A percentile compares a stretch with the other conserved stretches of the same genome.
phyloP scores from a whole-genome alignment of 2,113 vertebrate genomes.

The Lampris megalopsis region DNA sequence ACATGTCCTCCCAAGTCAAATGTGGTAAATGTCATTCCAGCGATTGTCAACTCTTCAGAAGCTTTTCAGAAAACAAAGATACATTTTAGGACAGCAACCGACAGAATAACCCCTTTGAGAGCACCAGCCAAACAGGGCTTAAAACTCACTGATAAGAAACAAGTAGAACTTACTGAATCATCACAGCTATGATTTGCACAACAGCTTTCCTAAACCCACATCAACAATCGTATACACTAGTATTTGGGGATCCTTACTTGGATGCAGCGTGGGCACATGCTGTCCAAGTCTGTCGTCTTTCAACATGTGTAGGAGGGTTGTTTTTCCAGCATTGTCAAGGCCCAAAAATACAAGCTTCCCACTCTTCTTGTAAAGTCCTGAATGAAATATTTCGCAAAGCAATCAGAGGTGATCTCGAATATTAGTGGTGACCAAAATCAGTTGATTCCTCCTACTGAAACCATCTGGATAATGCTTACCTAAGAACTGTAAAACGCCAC shows the following conservation, averaged over 20 bases:
- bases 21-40: slow-evolving; percentile 97
- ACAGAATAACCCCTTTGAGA: not conserved
- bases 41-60: slow-evolving; percentile 96
- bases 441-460: not conserved
- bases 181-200: too few relatives aligned
- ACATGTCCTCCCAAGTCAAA: slow-evolving; percentile 96
- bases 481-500: slow-evolving; percentile 93
- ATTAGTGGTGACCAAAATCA: not conserved
- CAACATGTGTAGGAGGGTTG: slow-evolving; percentile 96
- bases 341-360: slow-evolving; percentile 97
- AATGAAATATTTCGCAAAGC: not conserved
- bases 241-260: slow-evolving; percentile 83
- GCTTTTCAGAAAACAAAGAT: slow-evolving; percentile 75
- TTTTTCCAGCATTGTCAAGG: slow-evolving; percentile 97
- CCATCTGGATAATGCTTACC: slow-evolving; percentile 78
- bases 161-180: too few relatives aligned
- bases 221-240: not conserved
- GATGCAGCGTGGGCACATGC: slow-evolving; percentile 95
- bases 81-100: not conserved
- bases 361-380: slow-evolving; percentile 95
- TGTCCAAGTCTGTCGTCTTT: slow-evolving; percentile 96
- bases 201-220: too few relatives aligned
- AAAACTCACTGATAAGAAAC: too few relatives aligned
- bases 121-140: too few relatives aligned
- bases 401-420: slow-evolving; percentile 3